Base-by-base conservation (phyloP, 2,113 vertebrate genomes). In the Pygoscelis adeliae region DNA sequence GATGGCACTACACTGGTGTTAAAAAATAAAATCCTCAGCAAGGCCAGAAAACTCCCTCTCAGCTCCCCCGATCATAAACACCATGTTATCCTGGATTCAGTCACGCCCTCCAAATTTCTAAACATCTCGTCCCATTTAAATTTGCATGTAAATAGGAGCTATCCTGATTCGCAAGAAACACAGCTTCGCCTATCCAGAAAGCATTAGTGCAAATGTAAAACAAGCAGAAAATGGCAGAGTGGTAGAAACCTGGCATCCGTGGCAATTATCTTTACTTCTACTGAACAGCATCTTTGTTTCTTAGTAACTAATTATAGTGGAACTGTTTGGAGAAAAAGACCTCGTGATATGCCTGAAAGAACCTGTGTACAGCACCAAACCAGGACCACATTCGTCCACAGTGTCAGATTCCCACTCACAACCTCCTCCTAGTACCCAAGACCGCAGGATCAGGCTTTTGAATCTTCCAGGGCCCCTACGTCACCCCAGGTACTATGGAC, bases 121-220 rank as follows among this genome's bases (percentile, higher is more conserved):
- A 92, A 81, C 74, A 89, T 38, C 5, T 4, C 81, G 66, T 87
- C 53, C 66, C 36, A 66, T 70, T 89, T 93, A 94, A 85, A 97
- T 94, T 83, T 95, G 61, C 91, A 84, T 89, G 47, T 86, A 94
- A 96, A 97, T 83, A 79, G 61, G 32, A 72, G 81, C 66, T 73
- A 50, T 44, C 74, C 77, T 70, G 58, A 87, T 71, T 92, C 82
- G 72, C 73, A 62, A 76, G 89, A 93, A 83, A 82, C 69, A 90
- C 52, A 66, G 87, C 70, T 81, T 93, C 0, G 8, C 69, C 78
- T 83, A 83, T 65, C 73, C 89, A 85, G 73, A 94, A 95, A 95
- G 38, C 69, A 65, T 72, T 26, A 72, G 52, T 12, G 36, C 32
- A 62, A 87, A 76, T 26, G 38, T 62, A 89, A 87, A 92, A 63